Percentiles rank a stretch among this genome's conserved stretches.
These are phyloP conservation scores for Momotus momota DNA, from an alignment of 2,797 vertebrate genomes.

Conservation along the genomic window DNA sequence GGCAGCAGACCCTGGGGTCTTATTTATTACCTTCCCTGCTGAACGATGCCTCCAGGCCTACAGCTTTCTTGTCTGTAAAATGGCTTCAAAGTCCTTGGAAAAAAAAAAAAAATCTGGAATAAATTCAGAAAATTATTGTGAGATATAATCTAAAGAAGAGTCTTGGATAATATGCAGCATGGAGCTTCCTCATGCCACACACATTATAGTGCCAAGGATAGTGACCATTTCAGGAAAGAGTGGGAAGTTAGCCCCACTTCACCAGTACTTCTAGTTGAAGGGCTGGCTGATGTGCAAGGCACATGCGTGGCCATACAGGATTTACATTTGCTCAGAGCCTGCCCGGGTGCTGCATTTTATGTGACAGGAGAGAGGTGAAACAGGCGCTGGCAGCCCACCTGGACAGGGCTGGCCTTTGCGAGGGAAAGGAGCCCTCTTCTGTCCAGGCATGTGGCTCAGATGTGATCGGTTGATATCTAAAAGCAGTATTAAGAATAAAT, in stretches of 20 bases:
- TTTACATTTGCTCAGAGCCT: neutral
- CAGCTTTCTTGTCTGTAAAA: neutral
- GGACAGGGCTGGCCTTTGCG: neutral
- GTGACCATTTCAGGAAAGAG: neutral
- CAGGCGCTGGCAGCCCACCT: fast-evolving
- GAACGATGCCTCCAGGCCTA: neutral
- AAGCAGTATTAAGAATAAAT: neutral
- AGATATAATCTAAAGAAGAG: neutral
- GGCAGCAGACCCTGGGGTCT: neutral
- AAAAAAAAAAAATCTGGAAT: neutral
- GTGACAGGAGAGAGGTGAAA: neutral
- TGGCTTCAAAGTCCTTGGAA: neutral
- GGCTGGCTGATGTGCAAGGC: neutral
- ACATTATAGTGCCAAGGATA: neutral
- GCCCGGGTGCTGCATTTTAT: neutral
- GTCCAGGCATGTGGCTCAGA: neutral
- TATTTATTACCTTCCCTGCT: neutral
- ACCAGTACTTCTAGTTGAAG: neutral
- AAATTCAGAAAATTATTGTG: neutral
- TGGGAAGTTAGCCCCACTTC: neutral
- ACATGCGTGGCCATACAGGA: neutral
- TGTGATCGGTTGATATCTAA: neutral
- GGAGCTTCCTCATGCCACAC: neutral
- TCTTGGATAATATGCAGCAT: neutral
- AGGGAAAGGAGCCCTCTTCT: neutral